These are phyloP conservation scores for Ctenicera cuprea DNA, from an alignment of 2,888 invertebrate genomes.

Conservation along the genomic window DNA sequence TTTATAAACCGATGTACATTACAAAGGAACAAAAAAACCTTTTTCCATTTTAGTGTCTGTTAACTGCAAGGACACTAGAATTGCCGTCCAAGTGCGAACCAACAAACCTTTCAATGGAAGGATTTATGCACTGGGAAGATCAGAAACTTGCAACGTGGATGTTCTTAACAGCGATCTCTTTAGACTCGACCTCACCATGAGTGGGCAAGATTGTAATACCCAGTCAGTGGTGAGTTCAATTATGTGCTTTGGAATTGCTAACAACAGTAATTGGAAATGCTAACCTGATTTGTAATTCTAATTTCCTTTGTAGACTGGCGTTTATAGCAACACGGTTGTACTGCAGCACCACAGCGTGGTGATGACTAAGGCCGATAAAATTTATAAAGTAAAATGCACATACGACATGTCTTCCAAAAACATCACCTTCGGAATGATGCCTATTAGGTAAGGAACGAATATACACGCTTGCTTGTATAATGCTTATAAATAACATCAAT, in stretches of 20 bases:
- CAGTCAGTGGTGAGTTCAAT: conserved; percentile 90
- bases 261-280: conserved; percentile 29
- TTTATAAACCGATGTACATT: conserved; percentile 19
- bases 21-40: conserved; percentile 4
- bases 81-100: conserved; percentile 93
- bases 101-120: conserved; percentile 96
- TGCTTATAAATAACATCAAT: too few species aligned
- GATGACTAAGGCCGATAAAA: conserved; percentile 97
- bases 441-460: conserved; percentile 81
- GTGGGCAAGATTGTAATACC: conserved; percentile 95
- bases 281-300: conserved; percentile 40
- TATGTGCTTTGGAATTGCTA: conserved; percentile 41
- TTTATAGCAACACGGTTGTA: conserved; percentile 95
- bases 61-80: conserved; percentile 95
- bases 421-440: conserved; percentile 98
- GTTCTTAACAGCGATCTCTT: conserved; percentile 95
- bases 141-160: conserved; percentile 96
- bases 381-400: conserved; percentile 96
- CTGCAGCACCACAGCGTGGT: conserved; percentile 96
- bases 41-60: conserved; percentile 83
- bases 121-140: conserved; percentile 94
- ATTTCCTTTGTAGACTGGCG: conserved; percentile 83
- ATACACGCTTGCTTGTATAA: background rate
- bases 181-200: conserved; percentile 93
- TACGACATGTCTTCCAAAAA: conserved; percentile 98